Conservation (phyloP, 2,113 vertebrate species). For the Penelope pileata region DNA sequence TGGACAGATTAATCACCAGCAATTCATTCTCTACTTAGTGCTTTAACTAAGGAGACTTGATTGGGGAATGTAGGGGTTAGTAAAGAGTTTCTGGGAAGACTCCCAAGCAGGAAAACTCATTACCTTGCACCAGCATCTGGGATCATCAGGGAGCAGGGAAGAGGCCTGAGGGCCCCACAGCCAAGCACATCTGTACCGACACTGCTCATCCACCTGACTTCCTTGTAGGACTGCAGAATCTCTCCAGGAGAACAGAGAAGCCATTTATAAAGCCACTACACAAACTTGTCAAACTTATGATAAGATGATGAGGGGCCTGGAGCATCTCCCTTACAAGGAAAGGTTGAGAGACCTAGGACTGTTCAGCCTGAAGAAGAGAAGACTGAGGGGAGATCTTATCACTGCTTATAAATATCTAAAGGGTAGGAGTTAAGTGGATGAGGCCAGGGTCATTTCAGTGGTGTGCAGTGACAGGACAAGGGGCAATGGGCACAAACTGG, state of each 20-base stretch:
- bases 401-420: no score
- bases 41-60: neutral
- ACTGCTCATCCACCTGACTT: neutral
- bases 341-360: no score
- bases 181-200: fast-evolving
- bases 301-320: no score
- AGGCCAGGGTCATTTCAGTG: no score
- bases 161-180: neutral
- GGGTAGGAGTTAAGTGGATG: no score
- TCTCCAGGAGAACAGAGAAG: neutral
- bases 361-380: no score
- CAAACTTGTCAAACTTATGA: neutral
- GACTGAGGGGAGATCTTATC: no score
- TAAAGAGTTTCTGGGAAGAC: neutral
- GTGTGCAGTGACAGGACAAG: no score
- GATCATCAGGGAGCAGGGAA: neutral
- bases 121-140: neutral
- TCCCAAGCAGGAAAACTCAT: neutral
- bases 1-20: neutral
- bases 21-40: neutral
- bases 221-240: neutral
- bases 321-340: no score
- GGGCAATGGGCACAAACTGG: no score
- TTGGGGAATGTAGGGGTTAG: neutral
- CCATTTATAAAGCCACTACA: neutral